phyloP scores from a whole-genome alignment of 2,113 vertebrate species.

The Athene cunicularia region DNA sequence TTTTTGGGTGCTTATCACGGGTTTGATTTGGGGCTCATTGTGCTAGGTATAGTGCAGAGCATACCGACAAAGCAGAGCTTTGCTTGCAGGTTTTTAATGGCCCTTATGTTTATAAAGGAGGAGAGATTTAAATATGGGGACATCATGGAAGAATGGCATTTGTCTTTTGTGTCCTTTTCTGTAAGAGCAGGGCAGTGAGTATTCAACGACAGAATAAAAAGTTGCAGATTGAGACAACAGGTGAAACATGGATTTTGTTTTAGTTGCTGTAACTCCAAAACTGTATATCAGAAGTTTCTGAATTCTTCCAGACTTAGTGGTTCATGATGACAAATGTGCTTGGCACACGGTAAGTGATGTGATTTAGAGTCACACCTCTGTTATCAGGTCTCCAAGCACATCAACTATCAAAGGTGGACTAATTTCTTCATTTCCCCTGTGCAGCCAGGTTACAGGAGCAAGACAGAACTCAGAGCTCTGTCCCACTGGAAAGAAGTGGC shows the following conservation, averaged over 20 bases:
- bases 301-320: not conserved
- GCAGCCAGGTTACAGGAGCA: not conserved
- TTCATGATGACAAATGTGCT: not conserved
- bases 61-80: not conserved
- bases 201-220: not conserved
- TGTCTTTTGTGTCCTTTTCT: not conserved
- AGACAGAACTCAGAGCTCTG: not conserved
- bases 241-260: not conserved
- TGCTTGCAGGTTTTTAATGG: not conserved
- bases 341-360: accelerated
- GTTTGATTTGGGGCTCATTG: not conserved
- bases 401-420: not conserved
- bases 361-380: not conserved
- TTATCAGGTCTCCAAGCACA: not conserved
- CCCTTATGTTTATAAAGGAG: not conserved
- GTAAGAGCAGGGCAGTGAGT: not conserved
- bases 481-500: not conserved
- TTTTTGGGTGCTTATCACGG: not conserved
- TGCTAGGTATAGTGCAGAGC: not conserved
- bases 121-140: not conserved
- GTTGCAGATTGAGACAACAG: not conserved
- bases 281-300: not conserved
- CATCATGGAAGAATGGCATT: not conserved
- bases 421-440: not conserved
- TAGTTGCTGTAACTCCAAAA: not conserved